These are phyloP conservation scores for Alaudala cheleensis DNA, from an alignment of 2,113 vertebrate genomes.

Conservation along the genomic window DNA sequence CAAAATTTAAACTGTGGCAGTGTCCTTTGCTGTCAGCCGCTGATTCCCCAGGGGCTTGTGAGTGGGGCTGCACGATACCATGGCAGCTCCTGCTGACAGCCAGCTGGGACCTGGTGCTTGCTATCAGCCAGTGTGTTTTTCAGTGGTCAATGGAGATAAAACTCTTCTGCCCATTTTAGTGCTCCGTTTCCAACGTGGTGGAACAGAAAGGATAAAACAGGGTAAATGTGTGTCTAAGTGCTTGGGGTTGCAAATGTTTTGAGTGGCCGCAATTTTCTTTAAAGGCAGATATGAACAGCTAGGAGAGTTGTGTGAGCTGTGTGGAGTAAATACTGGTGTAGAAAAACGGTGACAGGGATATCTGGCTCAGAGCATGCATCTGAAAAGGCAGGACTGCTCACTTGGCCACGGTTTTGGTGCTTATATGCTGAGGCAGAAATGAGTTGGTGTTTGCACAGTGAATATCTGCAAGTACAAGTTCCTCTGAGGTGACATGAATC, in stretches of 20 bases:
- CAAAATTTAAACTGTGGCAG: background rate
- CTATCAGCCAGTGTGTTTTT: background rate
- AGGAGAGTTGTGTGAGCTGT: background rate
- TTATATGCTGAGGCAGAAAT: background rate
- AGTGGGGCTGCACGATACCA: background rate
- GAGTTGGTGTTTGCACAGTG: background rate
- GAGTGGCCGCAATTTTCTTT: accelerated
- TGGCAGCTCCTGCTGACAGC: accelerated
- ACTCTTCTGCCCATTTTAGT: background rate
- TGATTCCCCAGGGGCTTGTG: background rate
- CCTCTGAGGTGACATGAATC: background rate
- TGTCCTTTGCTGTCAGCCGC: background rate
- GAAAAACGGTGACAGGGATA: background rate
- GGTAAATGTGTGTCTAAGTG: background rate
- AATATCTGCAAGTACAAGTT: background rate
- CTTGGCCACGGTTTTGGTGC: accelerated
- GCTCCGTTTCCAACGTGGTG: background rate
- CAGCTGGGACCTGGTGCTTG: background rate
- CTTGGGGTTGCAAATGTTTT: background rate
- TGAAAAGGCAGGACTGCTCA: background rate
- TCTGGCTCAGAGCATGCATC: background rate
- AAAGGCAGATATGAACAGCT: background rate
- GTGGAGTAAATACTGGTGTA: background rate
- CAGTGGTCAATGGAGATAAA: background rate
- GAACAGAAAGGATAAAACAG: background rate